These are phyloP conservation scores for Erpobdella octoculata DNA, from an alignment of 2,888 invertebrate genomes.

Conservation along the genomic window DNA sequence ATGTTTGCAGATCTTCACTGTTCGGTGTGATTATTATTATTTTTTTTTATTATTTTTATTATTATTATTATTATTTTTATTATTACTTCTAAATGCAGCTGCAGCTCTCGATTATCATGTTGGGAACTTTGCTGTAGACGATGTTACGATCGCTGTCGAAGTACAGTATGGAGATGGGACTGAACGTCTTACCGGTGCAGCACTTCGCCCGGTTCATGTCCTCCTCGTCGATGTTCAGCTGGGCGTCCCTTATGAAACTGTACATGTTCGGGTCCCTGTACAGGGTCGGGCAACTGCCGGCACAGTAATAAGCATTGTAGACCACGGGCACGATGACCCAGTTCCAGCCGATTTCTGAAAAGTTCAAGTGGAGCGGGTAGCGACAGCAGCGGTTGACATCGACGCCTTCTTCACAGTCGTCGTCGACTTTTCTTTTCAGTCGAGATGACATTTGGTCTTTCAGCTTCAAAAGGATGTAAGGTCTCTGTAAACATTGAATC, in stretches of 20 bases:
- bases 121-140: slow-evolving; percentile 11
- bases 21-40: too few relatives aligned
- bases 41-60: too few relatives aligned
- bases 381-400: slow-evolving; percentile 13
- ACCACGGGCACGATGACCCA: slow-evolving; percentile 7
- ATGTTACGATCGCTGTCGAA: background rate
- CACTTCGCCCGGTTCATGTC: background rate
- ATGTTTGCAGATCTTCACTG: too few relatives aligned
- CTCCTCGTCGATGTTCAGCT: background rate
- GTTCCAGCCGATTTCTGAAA: background rate
- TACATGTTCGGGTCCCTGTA: background rate
- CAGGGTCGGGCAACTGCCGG: background rate
- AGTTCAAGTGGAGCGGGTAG: slow-evolving; percentile 8
- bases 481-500: too few relatives aligned
- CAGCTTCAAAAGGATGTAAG: background rate
- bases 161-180: slow-evolving; percentile 14
- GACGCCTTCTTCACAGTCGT: background rate
- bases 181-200: slow-evolving; percentile 5
- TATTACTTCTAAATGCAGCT: background rate
- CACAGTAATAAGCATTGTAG: slow-evolving; percentile 10
- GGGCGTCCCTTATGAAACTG: background rate
- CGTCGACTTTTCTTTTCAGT: background rate
- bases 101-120: slow-evolving; percentile 15
- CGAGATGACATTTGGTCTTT: background rate
- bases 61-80: too few relatives aligned